Conservation (phyloP, 2,113 vertebrate genomes). For the Misgurnus mizolepis region DNA sequence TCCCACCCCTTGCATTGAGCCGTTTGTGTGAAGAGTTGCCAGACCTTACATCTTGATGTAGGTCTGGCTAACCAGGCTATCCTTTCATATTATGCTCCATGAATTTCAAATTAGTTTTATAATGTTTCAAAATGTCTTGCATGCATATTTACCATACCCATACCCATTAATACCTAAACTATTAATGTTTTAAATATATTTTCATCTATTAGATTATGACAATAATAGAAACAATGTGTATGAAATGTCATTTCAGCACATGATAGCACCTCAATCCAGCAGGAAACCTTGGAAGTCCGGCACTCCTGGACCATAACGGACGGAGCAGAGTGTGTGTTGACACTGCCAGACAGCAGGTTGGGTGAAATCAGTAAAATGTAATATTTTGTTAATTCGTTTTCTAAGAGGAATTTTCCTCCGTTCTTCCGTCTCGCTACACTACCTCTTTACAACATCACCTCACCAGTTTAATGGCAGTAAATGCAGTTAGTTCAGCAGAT, state of each 20-base stretch:
- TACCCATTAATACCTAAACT: too few relatives aligned
- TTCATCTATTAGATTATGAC: too few relatives aligned
- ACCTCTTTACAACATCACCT: neutral
- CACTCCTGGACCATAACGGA: constrained; percentile 5
- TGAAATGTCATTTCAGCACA: constrained; percentile 5
- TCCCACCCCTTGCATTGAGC: too few relatives aligned
- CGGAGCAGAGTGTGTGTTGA: constrained; percentile 8
- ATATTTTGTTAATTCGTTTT: neutral
- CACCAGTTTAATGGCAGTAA: neutral
- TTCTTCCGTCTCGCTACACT: neutral
- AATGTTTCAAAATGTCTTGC: too few relatives aligned
- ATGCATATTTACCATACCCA: too few relatives aligned
- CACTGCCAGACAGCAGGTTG: neutral
- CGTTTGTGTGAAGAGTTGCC: too few relatives aligned
- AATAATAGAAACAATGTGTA: too few relatives aligned
- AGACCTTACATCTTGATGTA: too few relatives aligned
- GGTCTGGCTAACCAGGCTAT: too few relatives aligned
- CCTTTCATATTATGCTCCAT: too few relatives aligned
- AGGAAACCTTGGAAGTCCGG: neutral
- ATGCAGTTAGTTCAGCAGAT: neutral
- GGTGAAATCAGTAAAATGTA: constrained; percentile 12
- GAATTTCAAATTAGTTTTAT: too few relatives aligned
- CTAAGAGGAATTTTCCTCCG: neutral
- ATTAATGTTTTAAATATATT: too few relatives aligned
- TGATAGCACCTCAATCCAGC: neutral